Base-by-base conservation (phyloP, 2,888 invertebrate genomes). In the Synanthedon andrenaeformis region DNA sequence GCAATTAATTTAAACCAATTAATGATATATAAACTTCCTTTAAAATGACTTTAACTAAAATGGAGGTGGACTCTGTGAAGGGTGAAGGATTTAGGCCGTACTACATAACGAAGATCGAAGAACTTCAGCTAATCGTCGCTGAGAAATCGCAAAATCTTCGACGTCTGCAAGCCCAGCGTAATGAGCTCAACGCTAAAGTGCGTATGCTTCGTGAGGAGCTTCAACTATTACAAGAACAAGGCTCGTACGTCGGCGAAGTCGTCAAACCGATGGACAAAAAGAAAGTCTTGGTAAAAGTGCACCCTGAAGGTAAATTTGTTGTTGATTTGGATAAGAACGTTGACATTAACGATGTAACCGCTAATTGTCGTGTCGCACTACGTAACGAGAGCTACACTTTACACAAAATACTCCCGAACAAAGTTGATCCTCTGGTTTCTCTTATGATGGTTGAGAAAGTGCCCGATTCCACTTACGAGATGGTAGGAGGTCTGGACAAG, bases 361-460 rank as follows among this genome's bases (percentile, higher is more conserved):
- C 99, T 10, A 99, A 99, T 79, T 97, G 97, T 65, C 91, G 99
- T 66, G 99, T 99, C 17, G 99, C 99, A 6, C 90, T 99, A 42
- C 92, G 99, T 54, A 99, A 99, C 75, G 99, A 99, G 82, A 98
- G 98, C 78, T 99, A 99, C 74, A 98, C 98, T 0, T 89, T 99
- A 48, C 99, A 99, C 79, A 99, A 99, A 89, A 98, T 99, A 64
- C 88, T 99, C 23, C 99, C 99, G 0, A 99, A 99, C 82, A 99
- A 99, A 74, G 98, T 99, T 2, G 99, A 99, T 89, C 99, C 99
- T 0, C 89, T 99, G 56, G 99, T 99, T 0, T 98, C 98, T 0
- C 91, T 99, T 57, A 99, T 99, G 99, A 99, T 99, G 99, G 99
- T 99, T 0, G 99, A 99, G 79, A 99, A 99, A 82, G 99, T 99